Base-by-base conservation (phyloP, 2,113 vertebrate genomes). In the Mesocricetus auratus region DNA sequence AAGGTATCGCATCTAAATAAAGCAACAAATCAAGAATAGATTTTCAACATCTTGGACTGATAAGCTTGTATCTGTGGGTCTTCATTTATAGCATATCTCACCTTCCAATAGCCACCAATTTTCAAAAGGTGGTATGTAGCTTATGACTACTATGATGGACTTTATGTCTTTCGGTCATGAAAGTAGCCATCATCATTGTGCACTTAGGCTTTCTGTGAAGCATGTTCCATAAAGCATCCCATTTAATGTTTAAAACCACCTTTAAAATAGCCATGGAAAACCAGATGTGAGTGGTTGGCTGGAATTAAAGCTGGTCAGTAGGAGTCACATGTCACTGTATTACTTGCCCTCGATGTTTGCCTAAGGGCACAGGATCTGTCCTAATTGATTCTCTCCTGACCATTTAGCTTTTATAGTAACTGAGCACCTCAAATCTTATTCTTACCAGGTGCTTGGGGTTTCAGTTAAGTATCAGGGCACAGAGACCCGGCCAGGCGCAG, bases 161-260 rank as follows among this genome's bases (percentile, higher is more conserved):
- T 69, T 58, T 86, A 45, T 17, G 58, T 39, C 26, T 93, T 71
- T 90, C 19, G 31, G 69, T 62, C 68, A 83, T 62, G 16, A 86
- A 83, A 74, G 6, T 47, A 93, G 69, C 5, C 69, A 13, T 64
- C 75, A 79, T 94, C 47, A 53, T 31, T 83, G 33, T 26, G 31
- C 5, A 47, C 24, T 90, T 79, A 82, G 53, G 42, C 10, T 24
- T 68, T 79, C 50, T 11, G 45, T 36, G 26, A 50, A 50, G 24
- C n/a, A 39, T 39, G 22, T 83, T 71, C 17, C n/a, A 45, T 17
- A 22, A 0, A 83, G 86, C 45, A 56, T 62, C 60, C 82, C 24
- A 78, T 56, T 93, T 74, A 86, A 36, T 92, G n/a, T 45, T 92
- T 77, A 73, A 89, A 83, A 88, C 45, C 62, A 47, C n/a, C 7